phyloP scores from a whole-genome alignment of 2,888 invertebrate genomes.

The Polymixis flavicincta region DNA sequence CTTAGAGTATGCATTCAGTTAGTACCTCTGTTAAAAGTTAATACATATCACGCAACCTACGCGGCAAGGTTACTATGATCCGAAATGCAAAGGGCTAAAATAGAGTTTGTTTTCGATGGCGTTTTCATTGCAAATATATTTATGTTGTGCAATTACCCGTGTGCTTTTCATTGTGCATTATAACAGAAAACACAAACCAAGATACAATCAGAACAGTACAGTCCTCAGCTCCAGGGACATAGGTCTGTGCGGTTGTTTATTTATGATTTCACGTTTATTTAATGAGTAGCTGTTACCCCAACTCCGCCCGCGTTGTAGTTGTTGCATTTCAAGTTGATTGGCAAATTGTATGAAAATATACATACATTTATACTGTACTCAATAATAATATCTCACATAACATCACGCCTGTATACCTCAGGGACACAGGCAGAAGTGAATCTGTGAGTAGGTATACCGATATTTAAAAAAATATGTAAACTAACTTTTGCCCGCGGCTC shows the following conservation, averaged over 20 bases:
- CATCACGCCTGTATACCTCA: too few relatives aligned
- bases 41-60: slow-evolving; percentile 5
- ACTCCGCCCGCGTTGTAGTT: too few relatives aligned
- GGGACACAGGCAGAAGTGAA: too few relatives aligned
- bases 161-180: neutral
- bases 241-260: too few relatives aligned
- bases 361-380: too few relatives aligned
- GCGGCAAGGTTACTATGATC: neutral
- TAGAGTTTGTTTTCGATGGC: neutral
- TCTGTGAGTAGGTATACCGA: too few relatives aligned
- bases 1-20: neutral
- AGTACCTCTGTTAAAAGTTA: neutral
- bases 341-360: too few relatives aligned
- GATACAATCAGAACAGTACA: neutral
- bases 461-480: too few relatives aligned
- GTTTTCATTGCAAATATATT: neutral
- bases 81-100: slow-evolving; percentile 6
- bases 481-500: too few relatives aligned
- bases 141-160: neutral
- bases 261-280: neutral
- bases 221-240: neutral
- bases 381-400: too few relatives aligned
- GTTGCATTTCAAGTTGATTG: too few relatives aligned
- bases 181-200: neutral
- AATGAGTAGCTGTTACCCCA: too few relatives aligned